Percentiles rank a stretch among this genome's conserved stretches.
These are phyloP conservation scores for Nipponia nippon DNA, from an alignment of 2,113 vertebrate species.

Conservation along the genomic window DNA sequence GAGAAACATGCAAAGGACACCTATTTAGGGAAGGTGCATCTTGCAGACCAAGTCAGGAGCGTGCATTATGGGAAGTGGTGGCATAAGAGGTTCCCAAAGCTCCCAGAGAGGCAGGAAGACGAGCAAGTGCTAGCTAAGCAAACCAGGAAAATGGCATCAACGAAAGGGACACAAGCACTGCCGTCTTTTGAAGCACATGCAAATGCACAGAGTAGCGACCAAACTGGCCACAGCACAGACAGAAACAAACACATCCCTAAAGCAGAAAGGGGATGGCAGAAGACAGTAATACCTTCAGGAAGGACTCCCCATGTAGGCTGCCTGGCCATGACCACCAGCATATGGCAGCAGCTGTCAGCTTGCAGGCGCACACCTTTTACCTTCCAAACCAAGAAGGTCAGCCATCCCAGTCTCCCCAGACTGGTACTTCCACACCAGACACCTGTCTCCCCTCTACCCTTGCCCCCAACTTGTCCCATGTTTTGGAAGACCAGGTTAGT, in stretches of 20 bases:
- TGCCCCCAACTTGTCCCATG: not conserved
- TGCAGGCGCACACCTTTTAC: not conserved
- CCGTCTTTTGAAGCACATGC: not conserved
- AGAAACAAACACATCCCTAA: not conserved
- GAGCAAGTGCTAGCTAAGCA: not conserved
- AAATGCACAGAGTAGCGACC: not conserved
- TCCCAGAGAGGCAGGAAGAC: not conserved
- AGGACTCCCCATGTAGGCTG: not conserved
- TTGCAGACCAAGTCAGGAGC: rapidly evolving
- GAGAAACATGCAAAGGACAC: not conserved
- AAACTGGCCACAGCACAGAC: not conserved
- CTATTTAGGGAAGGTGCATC: not conserved
- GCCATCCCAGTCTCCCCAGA: not conserved
- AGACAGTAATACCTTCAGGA: not conserved
- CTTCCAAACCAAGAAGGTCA: not conserved
- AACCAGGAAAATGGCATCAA: not conserved
- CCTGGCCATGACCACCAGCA: not conserved
- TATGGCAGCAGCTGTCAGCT: not conserved
- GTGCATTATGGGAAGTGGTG: rapidly evolving
- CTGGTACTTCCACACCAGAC: not conserved
- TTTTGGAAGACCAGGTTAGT: not conserved
- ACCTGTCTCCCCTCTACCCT: not conserved
- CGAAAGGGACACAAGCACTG: not conserved
- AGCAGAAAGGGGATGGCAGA: not conserved
- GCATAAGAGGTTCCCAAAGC: not conserved